Base-by-base conservation (phyloP, 2,888 invertebrate genomes). In the Leucoptera coffeella region DNA sequence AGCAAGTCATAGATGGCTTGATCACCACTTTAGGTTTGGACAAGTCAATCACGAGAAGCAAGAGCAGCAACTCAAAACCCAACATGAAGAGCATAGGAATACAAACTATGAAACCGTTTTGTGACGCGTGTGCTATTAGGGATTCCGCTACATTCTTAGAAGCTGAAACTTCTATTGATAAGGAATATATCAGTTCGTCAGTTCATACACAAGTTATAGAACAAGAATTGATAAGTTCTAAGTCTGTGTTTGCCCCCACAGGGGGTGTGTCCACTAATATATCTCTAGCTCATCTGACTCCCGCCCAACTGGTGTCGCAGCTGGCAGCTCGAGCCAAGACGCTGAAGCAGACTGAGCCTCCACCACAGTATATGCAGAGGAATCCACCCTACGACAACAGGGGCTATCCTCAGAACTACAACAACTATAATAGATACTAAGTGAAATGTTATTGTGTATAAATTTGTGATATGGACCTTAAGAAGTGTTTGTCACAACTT, bases 281-380 rank as follows among this genome's bases (percentile, higher is more conserved):
- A 30, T 69, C 69, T 4, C 62, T 69, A 26, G 54, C 65, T 10
- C 69, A 69, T 30, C 43, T 69, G 36, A 69, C 69, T 9, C 65
- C 69, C 3, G 69, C 69, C 15, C 69, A 69, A 38, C 39, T 69
- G 29, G 65, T 69, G 28, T 65, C 64, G 1, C 69, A 65, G 40
- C 37, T 67, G 23, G 65, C 64, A 13, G 67, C 67, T 7, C 53
- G 65, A 14, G 69, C 69, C 33, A 69, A 67, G 43, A 59, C 64
- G 2, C 31, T 67, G 36, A 57, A 64, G 38, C 54, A 64, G 24
- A 23, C 43, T 0, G 55, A 58, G 2, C 36, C 42, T 0, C 6
- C 26, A 4, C 10, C 12, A n/a, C 14, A 28, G 8, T 7, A 22
- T 4, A 9, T 13, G 3, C 15, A 15, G 20, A 9, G 9, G 3